These are phyloP conservation scores for Neolamprologus brichardi DNA, from an alignment of 2,113 vertebrate genomes.

Conservation along the genomic window DNA sequence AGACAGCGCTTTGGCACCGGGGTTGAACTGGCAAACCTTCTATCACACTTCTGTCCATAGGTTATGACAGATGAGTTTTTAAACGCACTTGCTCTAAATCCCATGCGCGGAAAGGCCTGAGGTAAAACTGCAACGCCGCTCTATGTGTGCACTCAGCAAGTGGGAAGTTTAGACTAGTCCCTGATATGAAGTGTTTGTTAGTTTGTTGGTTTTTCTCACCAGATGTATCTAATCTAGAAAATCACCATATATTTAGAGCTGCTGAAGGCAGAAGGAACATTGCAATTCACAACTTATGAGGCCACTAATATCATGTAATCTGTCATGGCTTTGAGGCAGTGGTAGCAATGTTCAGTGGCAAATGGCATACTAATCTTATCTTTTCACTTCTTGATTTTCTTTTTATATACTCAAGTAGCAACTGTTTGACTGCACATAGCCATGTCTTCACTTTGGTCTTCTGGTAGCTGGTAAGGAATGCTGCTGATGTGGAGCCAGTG, in stretches of 20 bases:
- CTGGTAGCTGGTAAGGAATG: constrained; percentile 5
- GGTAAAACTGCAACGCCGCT: not conserved
- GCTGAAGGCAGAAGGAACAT: not conserved
- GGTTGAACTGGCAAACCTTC: not conserved
- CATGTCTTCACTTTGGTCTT: not conserved
- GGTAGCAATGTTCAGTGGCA: not conserved
- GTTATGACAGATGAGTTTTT: constrained; percentile 10
- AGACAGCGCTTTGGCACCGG: not conserved
- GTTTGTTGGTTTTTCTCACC: not conserved
- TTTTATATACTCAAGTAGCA: not conserved
- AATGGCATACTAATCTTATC: not conserved
- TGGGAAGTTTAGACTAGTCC: not conserved
- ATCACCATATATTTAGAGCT: not conserved
- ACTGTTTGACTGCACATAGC: not conserved
- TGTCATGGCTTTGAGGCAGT: not conserved
- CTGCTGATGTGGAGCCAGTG: constrained; percentile 1
- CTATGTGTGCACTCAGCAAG: not conserved
- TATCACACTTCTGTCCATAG: not conserved
- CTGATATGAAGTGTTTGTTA: not conserved
- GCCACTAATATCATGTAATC: not conserved
- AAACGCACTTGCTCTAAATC: not conserved
- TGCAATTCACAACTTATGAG: not conserved
- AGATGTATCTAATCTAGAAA: not conserved
- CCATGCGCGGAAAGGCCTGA: not conserved
- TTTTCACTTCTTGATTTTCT: not conserved